Evolutionary conservation across 2,888 invertebrate species (phyloP).

Genomic region (Apocheima hispidaria): DNA sequence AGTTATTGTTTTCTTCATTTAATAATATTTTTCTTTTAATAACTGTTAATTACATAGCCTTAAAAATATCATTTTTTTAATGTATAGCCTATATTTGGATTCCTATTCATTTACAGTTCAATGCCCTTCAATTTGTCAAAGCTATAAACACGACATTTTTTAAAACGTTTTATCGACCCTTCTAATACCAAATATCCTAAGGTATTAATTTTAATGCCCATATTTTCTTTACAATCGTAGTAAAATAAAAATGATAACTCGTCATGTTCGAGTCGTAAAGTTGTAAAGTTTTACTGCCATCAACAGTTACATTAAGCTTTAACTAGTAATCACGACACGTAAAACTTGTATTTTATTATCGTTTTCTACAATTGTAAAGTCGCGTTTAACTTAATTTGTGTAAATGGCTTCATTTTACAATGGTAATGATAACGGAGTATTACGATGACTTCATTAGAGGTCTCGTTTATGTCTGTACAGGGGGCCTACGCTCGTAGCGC

Average conservation of each 20-base stretch:
- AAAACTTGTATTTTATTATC: conserved; percentile 42
- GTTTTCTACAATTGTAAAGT: conserved; percentile 37
- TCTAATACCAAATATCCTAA: conserved; percentile 14
- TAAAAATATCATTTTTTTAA: too few species aligned
- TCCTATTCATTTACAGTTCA: too few species aligned
- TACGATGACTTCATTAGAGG: conserved; percentile 7
- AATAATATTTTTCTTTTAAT: too few species aligned
- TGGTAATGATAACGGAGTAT: conserved; percentile 14
- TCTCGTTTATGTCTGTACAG: conserved; percentile 41
- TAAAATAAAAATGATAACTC: conserved; percentile 41
- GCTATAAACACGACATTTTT: too few species aligned
- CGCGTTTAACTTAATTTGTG: conserved; percentile 26
- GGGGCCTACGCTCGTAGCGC: conserved; percentile 32
- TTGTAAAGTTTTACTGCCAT: conserved; percentile 36
- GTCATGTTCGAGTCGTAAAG: conserved; percentile 42
- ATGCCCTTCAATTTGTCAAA: too few species aligned
- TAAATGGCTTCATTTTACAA: conserved; percentile 25
- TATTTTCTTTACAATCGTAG: conserved; percentile 29
- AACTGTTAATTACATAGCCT: too few species aligned
- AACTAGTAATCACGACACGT: conserved; percentile 44
- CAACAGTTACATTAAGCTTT: conserved; percentile 29
- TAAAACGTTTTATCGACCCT: not conserved
- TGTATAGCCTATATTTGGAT: too few species aligned
- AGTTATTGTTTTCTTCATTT: too few species aligned
- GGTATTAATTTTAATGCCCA: conserved; percentile 31